Conservation (phyloP, 1,140 invertebrate species). For the Formica exsecta region DNA sequence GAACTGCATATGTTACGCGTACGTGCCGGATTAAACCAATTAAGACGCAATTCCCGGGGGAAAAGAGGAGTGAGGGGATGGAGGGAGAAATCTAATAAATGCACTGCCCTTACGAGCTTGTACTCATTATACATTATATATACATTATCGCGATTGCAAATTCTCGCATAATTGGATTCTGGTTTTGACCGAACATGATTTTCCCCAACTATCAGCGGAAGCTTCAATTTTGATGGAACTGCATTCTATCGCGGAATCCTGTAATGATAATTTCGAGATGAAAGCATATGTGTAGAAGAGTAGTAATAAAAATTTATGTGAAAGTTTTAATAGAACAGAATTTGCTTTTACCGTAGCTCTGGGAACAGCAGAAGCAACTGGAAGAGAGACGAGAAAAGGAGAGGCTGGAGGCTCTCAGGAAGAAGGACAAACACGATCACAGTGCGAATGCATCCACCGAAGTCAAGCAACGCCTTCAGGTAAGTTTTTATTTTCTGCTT, state of each 20-base stretch:
- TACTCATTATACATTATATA: not conserved
- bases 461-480: conserved; percentile 97
- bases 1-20: not conserved
- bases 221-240: not conserved
- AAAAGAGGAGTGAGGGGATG: not conserved
- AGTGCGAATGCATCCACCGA: conserved; percentile 98
- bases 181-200: not conserved
- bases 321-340: not conserved
- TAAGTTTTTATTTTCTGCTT: conserved; percentile 79
- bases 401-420: conserved; percentile 93
- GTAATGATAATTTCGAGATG: not conserved
- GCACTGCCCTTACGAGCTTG: not conserved
- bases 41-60: not conserved
- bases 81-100: not conserved
- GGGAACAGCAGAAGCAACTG: conserved; percentile 93
- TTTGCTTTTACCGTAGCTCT: conserved; percentile 87
- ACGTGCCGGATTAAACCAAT: conserved; percentile 33
- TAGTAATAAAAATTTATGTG: no score
- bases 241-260: not conserved
- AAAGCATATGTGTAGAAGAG: not conserved
- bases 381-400: conserved; percentile 92
- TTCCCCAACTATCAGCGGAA: no score
- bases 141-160: not conserved
- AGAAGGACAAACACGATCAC: conserved; percentile 97
- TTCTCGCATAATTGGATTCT: not conserved